Conservation (phyloP, 2,797 vertebrate species). For the Rhabdophis nuchalis region DNA sequence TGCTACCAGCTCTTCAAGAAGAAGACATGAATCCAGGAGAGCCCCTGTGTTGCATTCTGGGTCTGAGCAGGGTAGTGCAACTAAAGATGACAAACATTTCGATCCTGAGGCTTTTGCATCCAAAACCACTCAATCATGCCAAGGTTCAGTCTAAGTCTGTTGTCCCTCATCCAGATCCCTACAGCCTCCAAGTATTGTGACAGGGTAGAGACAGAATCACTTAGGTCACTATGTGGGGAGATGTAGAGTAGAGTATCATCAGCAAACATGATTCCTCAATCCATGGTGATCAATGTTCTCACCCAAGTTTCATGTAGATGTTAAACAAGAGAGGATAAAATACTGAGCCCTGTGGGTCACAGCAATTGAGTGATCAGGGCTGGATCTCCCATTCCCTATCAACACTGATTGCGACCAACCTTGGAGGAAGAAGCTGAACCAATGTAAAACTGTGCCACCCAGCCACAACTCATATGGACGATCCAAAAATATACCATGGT, state of each 20-base stretch:
- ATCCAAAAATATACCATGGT: background rate
- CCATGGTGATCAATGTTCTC: background rate
- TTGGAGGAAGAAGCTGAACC: background rate
- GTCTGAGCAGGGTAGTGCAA: background rate
- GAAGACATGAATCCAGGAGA: background rate
- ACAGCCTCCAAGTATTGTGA: background rate
- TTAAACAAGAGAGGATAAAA: background rate
- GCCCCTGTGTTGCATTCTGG: background rate
- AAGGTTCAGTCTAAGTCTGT: background rate
- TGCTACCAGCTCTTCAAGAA: background rate
- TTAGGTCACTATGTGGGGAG: background rate
- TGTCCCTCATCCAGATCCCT: background rate
- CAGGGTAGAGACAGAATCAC: background rate
- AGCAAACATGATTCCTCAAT: background rate
- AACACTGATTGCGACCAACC: background rate
- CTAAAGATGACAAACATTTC: background rate
- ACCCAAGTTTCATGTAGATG: background rate
- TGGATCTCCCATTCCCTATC: background rate
- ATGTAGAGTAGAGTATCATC: background rate
- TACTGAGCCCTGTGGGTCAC: background rate
- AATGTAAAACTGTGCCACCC: background rate
- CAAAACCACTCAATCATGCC: background rate
- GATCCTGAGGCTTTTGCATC: background rate
- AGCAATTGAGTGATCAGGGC: background rate
- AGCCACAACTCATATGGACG: background rate